Evolutionary conservation across 2,113 vertebrate genomes (phyloP).

Genomic region (Gambusia affinis): DNA sequence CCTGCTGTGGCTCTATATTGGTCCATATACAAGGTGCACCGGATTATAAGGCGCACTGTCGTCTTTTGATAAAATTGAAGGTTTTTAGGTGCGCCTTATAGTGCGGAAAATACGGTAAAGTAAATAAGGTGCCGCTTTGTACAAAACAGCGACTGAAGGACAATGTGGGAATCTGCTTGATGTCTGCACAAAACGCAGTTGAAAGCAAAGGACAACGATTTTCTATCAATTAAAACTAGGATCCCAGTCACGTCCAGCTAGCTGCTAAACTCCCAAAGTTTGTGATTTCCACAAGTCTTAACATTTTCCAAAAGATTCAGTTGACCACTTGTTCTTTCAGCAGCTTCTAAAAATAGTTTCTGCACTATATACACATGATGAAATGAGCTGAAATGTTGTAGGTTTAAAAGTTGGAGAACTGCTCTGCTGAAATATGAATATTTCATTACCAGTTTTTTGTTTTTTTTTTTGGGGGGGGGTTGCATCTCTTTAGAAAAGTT

Average conservation of each 20-base stretch:
- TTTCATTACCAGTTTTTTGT: too few species aligned
- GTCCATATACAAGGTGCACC: too few species aligned
- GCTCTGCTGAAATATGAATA: too few species aligned
- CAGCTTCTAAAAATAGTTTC: constrained; percentile 10
- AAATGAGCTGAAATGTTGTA: background rate
- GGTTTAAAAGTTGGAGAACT: background rate
- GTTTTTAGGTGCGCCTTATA: too few species aligned
- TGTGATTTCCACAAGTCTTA: constrained; percentile 17
- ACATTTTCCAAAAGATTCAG: constrained; percentile 33
- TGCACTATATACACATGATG: constrained; percentile 6
- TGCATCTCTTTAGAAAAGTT: too few species aligned
- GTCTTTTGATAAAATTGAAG: too few species aligned
- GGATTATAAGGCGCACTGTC: too few species aligned
- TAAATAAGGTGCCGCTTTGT: background rate
- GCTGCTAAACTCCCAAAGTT: background rate
- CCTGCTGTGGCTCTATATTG: too few species aligned
- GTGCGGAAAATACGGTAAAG: too few species aligned
- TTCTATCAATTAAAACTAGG: constrained; percentile 7
- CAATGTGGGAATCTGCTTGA: constrained; percentile 1
- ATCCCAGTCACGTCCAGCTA: constrained; percentile 12
- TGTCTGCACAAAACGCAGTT: constrained; percentile 7
- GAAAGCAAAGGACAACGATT: constrained; percentile 4
- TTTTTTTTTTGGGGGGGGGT: too few species aligned
- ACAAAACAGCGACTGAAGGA: background rate
- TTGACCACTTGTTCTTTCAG: constrained; percentile 10